Base-by-base conservation (phyloP, 2,113 vertebrate genomes). In the Clarias magur region DNA sequence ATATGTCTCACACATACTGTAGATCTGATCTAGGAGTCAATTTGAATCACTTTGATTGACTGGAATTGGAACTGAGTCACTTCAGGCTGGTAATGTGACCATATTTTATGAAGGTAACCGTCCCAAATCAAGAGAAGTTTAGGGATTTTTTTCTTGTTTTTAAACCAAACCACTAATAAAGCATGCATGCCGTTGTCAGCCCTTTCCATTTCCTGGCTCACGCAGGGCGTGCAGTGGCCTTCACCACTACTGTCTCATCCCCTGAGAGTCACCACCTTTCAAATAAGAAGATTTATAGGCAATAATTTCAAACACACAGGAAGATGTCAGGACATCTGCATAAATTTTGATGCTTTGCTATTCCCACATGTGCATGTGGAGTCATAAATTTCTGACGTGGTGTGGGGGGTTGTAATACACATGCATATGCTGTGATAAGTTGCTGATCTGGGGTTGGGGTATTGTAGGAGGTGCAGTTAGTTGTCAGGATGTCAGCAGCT, bases 261-360 rank as follows among this genome's bases (percentile, higher is more conserved):
- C 34, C 30, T 38, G 56, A 80, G 79, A 59, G n/a, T 34, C 27
- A 34, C 30, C 79, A 62, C 79, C 0, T 81, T 42, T 42, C 19
- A 81, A 57, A 81, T 59, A 62, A 81, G 57, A 62, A 81, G 57
- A 81, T 62, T 81, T 62, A 81, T 81, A 81, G 57, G 27, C 79
- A 62, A 42, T 81, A 23, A 62, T 81, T 81, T 62, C 57, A 81
- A 62, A 81, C 79, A 62, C 30, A 80, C 79, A 60, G 79, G 79
- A 59, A 21, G 79, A 80, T 80, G 56, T 76, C 27, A 42, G 57
- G 30, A 62, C 79, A 62, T 62, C 79, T 81, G 30, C 57, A 81
- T 81, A 81, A 62, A 81, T 81, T 42, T 42, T 23, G 59, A 62
- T 38, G 79, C 57, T 59, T 62, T 11, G 42, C 30, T 25, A 11